phyloP scores from a whole-genome alignment of 1,140 invertebrate genomes.

The Magallana angulata region DNA sequence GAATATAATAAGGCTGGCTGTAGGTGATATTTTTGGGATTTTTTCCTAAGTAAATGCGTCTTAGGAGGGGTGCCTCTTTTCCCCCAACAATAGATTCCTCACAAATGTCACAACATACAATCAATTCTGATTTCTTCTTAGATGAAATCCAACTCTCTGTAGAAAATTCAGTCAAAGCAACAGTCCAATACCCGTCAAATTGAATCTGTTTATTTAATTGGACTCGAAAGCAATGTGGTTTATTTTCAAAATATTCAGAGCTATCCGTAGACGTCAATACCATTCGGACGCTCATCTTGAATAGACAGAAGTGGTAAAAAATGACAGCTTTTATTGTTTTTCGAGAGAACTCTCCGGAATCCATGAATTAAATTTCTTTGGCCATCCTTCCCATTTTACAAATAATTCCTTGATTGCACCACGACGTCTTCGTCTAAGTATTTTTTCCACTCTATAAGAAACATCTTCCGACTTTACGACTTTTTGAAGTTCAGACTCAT shows the following conservation, averaged over 20 bases:
- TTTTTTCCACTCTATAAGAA: slow-evolving; percentile 31
- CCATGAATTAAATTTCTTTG: slow-evolving; percentile 58
- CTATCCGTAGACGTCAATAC: slow-evolving; percentile 43
- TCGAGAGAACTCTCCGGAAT: slow-evolving; percentile 31
- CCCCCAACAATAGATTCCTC: too few species aligned
- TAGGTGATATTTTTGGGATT: too few species aligned
- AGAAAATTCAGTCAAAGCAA: slow-evolving; percentile 42
- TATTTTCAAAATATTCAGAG: slow-evolving; percentile 38
- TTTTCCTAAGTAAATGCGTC: too few species aligned
- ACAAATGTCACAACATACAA: neutral
- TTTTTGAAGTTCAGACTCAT: slow-evolving; percentile 50
- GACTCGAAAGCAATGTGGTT: slow-evolving; percentile 37
- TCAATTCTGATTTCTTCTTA: neutral
- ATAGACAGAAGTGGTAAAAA: neutral
- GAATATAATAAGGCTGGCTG: too few species aligned
- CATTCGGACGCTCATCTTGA: slow-evolving; percentile 50
- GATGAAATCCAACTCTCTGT: neutral
- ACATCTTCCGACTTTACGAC: slow-evolving; percentile 1
- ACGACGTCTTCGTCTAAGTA: slow-evolving; percentile 33
- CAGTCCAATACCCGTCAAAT: slow-evolving; percentile 43
- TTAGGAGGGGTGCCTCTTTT: too few species aligned
- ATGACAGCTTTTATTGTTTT: neutral
- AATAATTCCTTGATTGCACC: slow-evolving; percentile 36
- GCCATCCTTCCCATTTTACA: slow-evolving; percentile 54
- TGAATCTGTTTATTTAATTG: slow-evolving; percentile 42